These are phyloP conservation scores for Oithona nana DNA, from an alignment of 2,888 invertebrate genomes.

Conservation along the genomic window DNA sequence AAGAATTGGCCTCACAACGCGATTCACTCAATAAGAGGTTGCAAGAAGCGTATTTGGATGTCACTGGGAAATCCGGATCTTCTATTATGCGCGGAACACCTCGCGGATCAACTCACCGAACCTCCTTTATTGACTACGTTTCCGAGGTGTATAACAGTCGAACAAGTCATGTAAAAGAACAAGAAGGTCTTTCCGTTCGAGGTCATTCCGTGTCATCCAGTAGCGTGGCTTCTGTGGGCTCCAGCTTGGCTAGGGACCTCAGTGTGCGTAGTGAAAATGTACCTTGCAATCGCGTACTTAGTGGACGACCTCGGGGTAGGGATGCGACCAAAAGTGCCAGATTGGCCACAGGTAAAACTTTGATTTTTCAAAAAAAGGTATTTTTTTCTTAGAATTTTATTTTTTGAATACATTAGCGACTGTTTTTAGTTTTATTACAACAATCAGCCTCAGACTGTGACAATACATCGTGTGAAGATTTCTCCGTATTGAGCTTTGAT, in stretches of 20 bases:
- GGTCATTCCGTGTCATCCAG: slow-evolving; percentile 23
- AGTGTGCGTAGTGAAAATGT: slow-evolving; percentile 19
- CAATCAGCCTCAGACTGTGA: no score
- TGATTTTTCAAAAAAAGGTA: not conserved
- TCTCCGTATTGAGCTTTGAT: not conserved
- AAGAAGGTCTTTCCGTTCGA: slow-evolving; percentile 19
- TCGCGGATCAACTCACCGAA: slow-evolving; percentile 7
- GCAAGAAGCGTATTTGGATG: slow-evolving; percentile 9
- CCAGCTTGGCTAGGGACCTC: slow-evolving; percentile 18
- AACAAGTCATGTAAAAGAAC: not conserved
- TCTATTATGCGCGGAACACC: not conserved
- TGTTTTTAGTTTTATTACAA: no score
- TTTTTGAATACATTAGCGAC: no score
- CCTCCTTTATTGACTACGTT: slow-evolving; percentile 16
- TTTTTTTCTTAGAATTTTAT: not conserved
- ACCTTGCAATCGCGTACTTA: slow-evolving; percentile 2
- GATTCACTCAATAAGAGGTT: slow-evolving; percentile 5
- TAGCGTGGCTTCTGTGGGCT: slow-evolving; percentile 21
- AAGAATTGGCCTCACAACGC: not conserved
- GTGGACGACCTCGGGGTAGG: not conserved
- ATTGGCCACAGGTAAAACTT: slow-evolving; percentile 2
- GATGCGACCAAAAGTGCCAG: slow-evolving; percentile 8
- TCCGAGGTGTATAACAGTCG: slow-evolving; percentile 17
- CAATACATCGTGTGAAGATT: not conserved
- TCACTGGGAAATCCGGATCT: not conserved